Percentiles rank a stretch among this genome's conserved stretches.
Evolutionary conservation across 2,888 invertebrate species (phyloP).

Genomic region (Apoderus coryli): DNA sequence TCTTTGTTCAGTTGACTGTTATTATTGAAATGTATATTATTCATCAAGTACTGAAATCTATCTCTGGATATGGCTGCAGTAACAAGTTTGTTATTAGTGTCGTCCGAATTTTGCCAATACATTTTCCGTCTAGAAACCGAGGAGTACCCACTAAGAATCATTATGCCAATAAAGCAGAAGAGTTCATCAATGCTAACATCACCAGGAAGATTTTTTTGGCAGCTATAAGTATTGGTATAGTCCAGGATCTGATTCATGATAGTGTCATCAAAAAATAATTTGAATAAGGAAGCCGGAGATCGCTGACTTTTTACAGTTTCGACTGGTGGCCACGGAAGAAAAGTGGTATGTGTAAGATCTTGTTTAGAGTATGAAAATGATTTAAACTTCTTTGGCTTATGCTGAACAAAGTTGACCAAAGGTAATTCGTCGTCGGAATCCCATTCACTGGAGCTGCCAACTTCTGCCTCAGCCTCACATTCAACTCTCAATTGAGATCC

Average conservation of each 20-base stretch:
- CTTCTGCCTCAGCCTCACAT: constrained; percentile 3
- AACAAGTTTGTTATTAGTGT: constrained; percentile 20
- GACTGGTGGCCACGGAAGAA: too few relatives aligned
- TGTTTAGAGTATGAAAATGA: neutral
- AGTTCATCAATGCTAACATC: constrained; percentile 12
- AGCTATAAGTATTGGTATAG: constrained; percentile 3
- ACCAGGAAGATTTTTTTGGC: constrained; percentile 10
- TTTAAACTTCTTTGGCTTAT: neutral
- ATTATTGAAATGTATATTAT: constrained; percentile 21
- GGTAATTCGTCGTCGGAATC: constrained; percentile 1
- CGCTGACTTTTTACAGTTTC: too few relatives aligned
- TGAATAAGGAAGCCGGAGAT: too few relatives aligned
- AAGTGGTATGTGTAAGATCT: too few relatives aligned
- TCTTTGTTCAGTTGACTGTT: constrained; percentile 18
- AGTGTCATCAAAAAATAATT: too few relatives aligned
- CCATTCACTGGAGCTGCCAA: constrained; percentile 3
- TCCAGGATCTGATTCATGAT: too few relatives aligned
- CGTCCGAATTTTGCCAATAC: constrained; percentile 20
- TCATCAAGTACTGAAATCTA: constrained; percentile 21
- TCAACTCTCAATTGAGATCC: constrained; percentile 5
- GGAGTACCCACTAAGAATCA: constrained; percentile 21
- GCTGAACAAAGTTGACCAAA: neutral
- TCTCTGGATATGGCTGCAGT: constrained; percentile 21
- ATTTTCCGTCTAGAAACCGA: constrained; percentile 18
- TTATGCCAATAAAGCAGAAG: constrained; percentile 17